phyloP scores from a whole-genome alignment of 2,888 invertebrate genomes.

The Apotomis betuletana region DNA sequence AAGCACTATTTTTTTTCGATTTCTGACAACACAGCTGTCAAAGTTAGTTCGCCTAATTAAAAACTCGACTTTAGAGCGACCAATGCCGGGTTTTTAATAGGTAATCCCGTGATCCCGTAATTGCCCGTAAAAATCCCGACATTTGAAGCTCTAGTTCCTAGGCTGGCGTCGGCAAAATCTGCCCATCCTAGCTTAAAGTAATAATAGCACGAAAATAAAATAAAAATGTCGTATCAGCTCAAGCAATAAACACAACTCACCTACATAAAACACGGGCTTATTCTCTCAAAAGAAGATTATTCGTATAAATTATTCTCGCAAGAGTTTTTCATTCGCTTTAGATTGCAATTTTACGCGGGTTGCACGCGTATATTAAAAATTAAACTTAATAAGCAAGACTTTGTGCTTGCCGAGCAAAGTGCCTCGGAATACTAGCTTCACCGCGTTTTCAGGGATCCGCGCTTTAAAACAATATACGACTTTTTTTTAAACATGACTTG shows the following conservation, averaged over 20 bases:
- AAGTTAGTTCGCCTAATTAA: no score
- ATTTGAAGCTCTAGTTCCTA: no score
- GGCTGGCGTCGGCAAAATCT: no score
- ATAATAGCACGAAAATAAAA: background rate
- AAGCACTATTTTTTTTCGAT: no score
- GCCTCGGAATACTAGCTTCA: conserved; percentile 12
- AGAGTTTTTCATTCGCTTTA: conserved; percentile 57
- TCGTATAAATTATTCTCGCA: conserved; percentile 50
- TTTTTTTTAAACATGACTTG: no score
- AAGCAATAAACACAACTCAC: background rate
- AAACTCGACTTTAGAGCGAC: no score
- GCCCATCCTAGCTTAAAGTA: no score
- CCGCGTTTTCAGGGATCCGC: background rate
- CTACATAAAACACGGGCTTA: background rate
- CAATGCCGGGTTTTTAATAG: no score
- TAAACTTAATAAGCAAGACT: conserved; percentile 77
- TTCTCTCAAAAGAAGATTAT: conserved; percentile 34
- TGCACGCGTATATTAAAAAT: conserved; percentile 81
- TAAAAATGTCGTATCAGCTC: background rate
- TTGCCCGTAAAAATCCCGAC: no score
- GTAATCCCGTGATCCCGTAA: no score
- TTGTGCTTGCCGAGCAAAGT: conserved; percentile 25
- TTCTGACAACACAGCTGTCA: no score
- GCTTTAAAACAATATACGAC: background rate
- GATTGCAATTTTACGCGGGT: conserved; percentile 79